Percentiles rank a stretch among this genome's conserved stretches.
Conservation (phyloP, 2,888 invertebrate species). For the Ophion obscuratus region DNA sequence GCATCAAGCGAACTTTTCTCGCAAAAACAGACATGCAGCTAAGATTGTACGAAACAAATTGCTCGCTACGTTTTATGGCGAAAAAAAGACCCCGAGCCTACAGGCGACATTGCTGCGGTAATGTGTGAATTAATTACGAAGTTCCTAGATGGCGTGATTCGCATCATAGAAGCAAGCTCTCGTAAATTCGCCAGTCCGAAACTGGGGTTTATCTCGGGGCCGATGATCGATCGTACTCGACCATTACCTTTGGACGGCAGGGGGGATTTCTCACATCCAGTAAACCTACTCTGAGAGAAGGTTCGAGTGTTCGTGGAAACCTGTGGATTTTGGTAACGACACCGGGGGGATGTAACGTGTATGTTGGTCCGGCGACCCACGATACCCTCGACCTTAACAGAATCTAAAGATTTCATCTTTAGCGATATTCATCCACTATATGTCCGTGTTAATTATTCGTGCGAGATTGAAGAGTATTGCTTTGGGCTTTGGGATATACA, state of each 20-base stretch:
- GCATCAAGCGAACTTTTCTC: constrained; percentile 72
- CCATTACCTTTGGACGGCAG: constrained; percentile 47
- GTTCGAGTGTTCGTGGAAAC: constrained; percentile 57
- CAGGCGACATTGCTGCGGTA: constrained; percentile 29
- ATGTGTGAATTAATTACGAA: constrained; percentile 41
- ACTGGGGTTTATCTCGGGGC: constrained; percentile 53
- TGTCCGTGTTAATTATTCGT: not conserved
- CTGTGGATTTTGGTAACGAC: constrained; percentile 67
- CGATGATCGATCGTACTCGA: constrained; percentile 63
- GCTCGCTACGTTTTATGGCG: not conserved
- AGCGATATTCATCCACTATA: not conserved
- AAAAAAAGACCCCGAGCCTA: not conserved
- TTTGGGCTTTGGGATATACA: not conserved
- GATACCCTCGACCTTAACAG: not conserved
- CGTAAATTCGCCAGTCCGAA: constrained; percentile 43
- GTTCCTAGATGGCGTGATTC: constrained; percentile 21
- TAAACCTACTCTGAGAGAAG: constrained; percentile 22
- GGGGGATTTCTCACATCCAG: constrained; percentile 21
- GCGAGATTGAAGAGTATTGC: not conserved
- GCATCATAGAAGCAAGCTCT: constrained; percentile 12
- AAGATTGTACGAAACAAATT: constrained; percentile 7
- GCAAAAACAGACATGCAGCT: not conserved
- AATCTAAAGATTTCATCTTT: not conserved
- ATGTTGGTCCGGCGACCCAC: not conserved
- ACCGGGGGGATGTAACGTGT: constrained; percentile 15